Base-by-base conservation (phyloP, 92 coral and sea anemone species). In the Epizoanthus illoricatus region DNA sequence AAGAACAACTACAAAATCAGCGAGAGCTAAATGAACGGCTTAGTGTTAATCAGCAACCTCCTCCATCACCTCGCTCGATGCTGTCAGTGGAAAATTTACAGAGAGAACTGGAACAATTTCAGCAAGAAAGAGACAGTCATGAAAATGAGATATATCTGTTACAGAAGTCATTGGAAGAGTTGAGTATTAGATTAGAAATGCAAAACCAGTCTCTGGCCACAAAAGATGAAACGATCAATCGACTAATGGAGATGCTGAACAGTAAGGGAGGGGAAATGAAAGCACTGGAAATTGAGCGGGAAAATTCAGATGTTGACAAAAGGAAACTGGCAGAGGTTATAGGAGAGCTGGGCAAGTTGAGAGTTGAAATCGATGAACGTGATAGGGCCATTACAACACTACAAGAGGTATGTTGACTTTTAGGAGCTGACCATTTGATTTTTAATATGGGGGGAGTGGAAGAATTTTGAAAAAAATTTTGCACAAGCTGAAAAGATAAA, bases 101-200 rank as follows among this genome's bases (percentile, higher is more conserved):
- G 17, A 87, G 76, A 20, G 94, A 93, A 68, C 58, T 93, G 19
- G 97, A 93, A 58, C 59, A 87, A 18, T 86, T 91, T 49, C 83
- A 94, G 66, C 80, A 81, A 43, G 97, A 93, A 65, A 90, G 90
- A 65, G 97, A 93, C 66, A 85, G 92, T 2, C 94, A 90, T 49
- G 97, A 91, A 71, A 93, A 93, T 86, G 97, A 93, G 67, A 87
- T 91, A 7, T 93, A 87, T 85, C 85, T 93, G 75, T 83, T 93
- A 20, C 97, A 93, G 33, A 93, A 92, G 40, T 91, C 97, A 13
- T 74, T 93, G 68, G 97, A 93, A 59, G 97, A 93, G 68, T 74
- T 93, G 24, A 93, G 97, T 73, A 85, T 86, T 16, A 84, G 92
- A 70, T 83, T 93, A 10, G 97, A 93, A 64, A 89, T 76, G 20